Conservation (phyloP, 92 coral and sea anemone genomes). For the Heteractis magnifica region DNA sequence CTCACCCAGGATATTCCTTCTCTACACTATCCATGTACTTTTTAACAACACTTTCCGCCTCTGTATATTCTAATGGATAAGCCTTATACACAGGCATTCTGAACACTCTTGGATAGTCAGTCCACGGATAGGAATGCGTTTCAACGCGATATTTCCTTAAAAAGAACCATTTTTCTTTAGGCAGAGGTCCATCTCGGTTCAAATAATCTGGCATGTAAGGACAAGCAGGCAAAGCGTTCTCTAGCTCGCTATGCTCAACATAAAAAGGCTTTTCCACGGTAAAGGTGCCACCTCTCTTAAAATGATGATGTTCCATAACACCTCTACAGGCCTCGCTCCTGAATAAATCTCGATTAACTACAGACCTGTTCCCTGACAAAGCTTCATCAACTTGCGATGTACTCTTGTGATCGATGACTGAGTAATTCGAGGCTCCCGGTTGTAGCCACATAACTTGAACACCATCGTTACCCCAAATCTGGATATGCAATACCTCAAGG, state of each 20-base stretch:
- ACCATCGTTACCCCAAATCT: slow-evolving; percentile 1
- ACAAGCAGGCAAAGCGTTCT: slow-evolving; percentile 50
- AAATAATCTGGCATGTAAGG: slow-evolving; percentile 64
- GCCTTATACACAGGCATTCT: neutral
- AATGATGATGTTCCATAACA: slow-evolving; percentile 15
- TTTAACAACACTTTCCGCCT: slow-evolving; percentile 49
- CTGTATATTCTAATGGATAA: slow-evolving; percentile 51
- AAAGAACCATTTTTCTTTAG: neutral
- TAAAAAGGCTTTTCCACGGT: slow-evolving; percentile 11
- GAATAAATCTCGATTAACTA: neutral
- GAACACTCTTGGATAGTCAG: neutral
- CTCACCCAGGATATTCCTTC: slow-evolving; percentile 64
- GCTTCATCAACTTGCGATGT: neutral
- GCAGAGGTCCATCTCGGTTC: neutral
- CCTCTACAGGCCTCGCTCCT: neutral
- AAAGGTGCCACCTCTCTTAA: neutral
- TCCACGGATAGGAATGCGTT: slow-evolving; percentile 12
- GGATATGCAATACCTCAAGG: slow-evolving; percentile 39
- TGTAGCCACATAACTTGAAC: slow-evolving; percentile 47
- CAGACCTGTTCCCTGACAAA: neutral
- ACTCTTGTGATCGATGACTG: slow-evolving; percentile 15
- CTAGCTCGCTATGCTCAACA: slow-evolving; percentile 39
- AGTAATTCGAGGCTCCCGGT: slow-evolving; percentile 29
- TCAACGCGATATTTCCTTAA: neutral
- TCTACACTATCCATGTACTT: slow-evolving; percentile 54